These are phyloP conservation scores for Noctua janthina DNA, from an alignment of 2,888 invertebrate species.

Conservation along the genomic window DNA sequence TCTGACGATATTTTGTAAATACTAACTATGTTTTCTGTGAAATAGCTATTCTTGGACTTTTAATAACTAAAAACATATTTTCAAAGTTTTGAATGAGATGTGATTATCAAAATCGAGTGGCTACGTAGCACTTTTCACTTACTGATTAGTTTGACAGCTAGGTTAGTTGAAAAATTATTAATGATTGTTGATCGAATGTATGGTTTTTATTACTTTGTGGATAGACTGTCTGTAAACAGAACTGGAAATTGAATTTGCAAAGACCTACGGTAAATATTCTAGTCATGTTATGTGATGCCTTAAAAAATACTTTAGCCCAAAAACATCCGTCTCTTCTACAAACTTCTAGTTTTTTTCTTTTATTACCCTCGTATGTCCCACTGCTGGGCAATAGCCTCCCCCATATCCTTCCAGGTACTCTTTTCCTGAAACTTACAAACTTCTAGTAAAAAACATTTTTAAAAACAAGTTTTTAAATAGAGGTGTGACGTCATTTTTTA, in stretches of 20 bases:
- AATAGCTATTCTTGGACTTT: neutral
- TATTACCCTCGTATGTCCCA: no score
- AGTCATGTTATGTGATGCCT: no score
- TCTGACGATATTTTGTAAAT: constrained; percentile 13
- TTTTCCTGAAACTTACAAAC: neutral
- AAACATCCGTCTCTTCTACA: neutral
- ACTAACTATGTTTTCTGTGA: neutral
- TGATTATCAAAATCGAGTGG: neutral
- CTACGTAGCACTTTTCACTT: neutral
- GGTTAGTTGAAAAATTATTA: neutral
- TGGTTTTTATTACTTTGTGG: neutral
- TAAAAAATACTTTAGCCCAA: neutral
- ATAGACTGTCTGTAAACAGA: neutral
- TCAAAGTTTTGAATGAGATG: neutral
- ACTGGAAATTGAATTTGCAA: neutral
- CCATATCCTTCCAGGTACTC: no score
- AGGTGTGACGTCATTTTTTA: neutral
- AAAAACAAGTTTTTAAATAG: neutral
- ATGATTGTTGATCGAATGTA: neutral
- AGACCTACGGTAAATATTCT: neutral
- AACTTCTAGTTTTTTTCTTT: no score
- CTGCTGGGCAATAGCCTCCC: no score
- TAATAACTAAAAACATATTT: neutral
- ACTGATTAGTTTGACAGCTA: neutral
- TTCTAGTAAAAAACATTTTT: neutral